Conservation (phyloP, 2,113 vertebrate genomes). For the Asarcornis scutulata region DNA sequence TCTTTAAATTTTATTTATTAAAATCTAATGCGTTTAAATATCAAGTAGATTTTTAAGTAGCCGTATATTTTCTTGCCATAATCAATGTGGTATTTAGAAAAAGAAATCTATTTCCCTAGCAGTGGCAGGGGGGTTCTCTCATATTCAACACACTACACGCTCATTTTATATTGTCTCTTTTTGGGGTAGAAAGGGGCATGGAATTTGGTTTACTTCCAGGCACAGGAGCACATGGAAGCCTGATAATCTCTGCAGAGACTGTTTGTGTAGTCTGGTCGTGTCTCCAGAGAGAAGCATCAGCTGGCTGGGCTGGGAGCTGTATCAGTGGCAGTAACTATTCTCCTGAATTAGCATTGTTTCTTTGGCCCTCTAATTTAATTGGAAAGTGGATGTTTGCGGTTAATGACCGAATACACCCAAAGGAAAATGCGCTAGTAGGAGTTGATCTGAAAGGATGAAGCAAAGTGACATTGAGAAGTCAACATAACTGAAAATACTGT, state of each 20-base stretch:
- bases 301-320: neutral
- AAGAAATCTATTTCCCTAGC: neutral
- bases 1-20: neutral
- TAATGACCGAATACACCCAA: neutral
- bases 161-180: neutral
- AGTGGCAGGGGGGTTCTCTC: neutral
- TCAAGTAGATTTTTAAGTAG: neutral
- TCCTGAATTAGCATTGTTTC: neutral
- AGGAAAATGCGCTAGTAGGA: neutral
- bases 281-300: slow-evolving; percentile 25
- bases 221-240: neutral
- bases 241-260: neutral
- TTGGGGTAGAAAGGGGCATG: neutral
- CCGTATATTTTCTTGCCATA: neutral
- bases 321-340: neutral
- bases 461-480: neutral
- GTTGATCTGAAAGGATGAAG: neutral
- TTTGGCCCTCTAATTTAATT: neutral
- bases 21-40: neutral
- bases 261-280: slow-evolving; percentile 1
- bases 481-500: neutral
- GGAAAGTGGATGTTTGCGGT: neutral
- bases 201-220: neutral
- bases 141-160: neutral
- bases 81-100: neutral